phyloP scores from a whole-genome alignment of 2,797 vertebrate genomes.

The Enteromius fasciolatus region DNA sequence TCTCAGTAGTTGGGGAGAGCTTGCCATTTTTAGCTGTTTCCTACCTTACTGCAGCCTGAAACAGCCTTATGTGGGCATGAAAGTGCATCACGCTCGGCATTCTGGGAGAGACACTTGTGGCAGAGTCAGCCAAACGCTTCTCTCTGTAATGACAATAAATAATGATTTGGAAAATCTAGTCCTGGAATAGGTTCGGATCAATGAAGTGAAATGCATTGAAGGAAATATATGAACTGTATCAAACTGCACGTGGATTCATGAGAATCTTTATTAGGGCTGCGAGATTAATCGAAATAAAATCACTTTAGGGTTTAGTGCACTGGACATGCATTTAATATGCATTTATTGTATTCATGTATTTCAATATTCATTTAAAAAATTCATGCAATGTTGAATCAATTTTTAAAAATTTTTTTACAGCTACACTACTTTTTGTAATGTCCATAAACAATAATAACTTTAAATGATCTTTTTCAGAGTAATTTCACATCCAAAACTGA shows the following conservation, averaged over 20 bases:
- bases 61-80: not conserved
- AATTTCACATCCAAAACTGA: no score
- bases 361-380: no score
- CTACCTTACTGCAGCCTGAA: not conserved
- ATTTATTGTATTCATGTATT: no score
- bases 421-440: no score
- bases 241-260: not conserved
- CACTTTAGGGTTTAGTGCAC: not conserved
- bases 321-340: not conserved
- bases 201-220: not conserved
- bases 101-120: not conserved
- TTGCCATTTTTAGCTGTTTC: slow-evolving; percentile 1
- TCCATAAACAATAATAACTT: no score
- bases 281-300: not conserved
- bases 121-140: not conserved
- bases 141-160: not conserved
- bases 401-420: no score
- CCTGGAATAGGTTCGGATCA: not conserved
- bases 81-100: not conserved
- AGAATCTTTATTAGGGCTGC: not conserved
- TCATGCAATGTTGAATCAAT: no score
- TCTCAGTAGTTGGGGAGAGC: not conserved
- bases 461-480: no score
- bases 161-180: not conserved
- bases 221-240: not conserved